phyloP scores from a whole-genome alignment of 2,888 invertebrate genomes.

The Cephalotes varians region DNA sequence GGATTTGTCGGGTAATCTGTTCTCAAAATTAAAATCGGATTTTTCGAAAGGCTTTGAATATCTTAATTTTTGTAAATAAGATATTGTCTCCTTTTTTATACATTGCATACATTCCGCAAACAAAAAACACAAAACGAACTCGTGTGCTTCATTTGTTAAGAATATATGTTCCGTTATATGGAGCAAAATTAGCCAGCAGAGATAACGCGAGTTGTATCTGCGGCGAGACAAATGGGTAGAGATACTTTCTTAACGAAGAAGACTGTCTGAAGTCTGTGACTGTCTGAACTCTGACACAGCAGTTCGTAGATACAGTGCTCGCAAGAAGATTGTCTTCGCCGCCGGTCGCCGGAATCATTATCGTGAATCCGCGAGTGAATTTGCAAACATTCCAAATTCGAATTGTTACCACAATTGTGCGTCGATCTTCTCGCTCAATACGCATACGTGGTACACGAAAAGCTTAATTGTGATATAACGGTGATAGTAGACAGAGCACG shows the following conservation, averaged over 20 bases:
- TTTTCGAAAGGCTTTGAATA: not conserved
- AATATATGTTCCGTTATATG: conserved; percentile 3
- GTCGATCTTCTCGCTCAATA: not conserved
- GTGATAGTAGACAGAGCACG: not conserved
- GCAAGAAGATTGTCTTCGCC: not conserved
- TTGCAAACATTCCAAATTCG: not conserved
- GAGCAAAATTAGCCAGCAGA: conserved; percentile 21
- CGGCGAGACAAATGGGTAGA: not conserved
- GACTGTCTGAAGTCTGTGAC: no score
- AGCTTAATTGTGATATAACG: not conserved
- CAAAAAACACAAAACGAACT: not conserved
- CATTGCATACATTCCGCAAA: not conserved
- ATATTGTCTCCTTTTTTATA: not conserved
- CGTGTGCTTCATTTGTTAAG: not conserved
- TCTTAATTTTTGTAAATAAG: not conserved
- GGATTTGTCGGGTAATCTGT: not conserved
- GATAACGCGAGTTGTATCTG: conserved; percentile 41
- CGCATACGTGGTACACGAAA: not conserved
- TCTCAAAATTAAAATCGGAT: not conserved
- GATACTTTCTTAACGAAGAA: conserved; percentile 12
- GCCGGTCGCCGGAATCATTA: not conserved
- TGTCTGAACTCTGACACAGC: conserved; percentile 34
- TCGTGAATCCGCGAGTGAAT: not conserved
- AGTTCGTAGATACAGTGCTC: not conserved
- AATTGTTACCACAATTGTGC: not conserved